Conservation (phyloP, 2,113 vertebrate genomes). For the Damaliscus lunatus region DNA sequence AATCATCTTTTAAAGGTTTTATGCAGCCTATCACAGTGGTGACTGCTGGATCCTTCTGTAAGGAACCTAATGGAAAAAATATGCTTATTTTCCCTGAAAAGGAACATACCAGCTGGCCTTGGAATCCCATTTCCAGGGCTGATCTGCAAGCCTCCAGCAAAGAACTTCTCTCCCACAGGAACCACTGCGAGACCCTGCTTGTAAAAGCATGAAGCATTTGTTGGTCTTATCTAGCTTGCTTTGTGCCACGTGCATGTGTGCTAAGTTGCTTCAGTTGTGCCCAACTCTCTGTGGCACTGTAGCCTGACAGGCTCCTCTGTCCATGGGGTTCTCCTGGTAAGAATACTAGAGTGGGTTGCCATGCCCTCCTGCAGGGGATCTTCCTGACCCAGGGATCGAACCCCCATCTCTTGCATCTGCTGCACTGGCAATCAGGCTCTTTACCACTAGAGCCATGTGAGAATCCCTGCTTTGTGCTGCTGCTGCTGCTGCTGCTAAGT, state of each 20-base stretch:
- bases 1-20: not conserved
- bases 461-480: not conserved
- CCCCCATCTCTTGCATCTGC: not conserved
- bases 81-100: not conserved
- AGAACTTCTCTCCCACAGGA: fast-evolving
- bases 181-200: fast-evolving
- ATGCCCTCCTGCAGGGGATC: not conserved
- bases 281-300: not conserved
- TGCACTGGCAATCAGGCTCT: not conserved
- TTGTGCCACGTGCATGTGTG: not conserved
- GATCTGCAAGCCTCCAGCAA: not conserved
- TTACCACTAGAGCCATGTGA: not conserved
- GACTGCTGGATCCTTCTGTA: not conserved
- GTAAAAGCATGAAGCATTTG: fast-evolving
- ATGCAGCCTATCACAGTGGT: fast-evolving
- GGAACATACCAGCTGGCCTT: fast-evolving
- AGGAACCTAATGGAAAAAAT: not conserved
- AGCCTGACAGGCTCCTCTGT: not conserved
- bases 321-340: not conserved
- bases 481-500: too few species aligned
- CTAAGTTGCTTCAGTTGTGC: not conserved
- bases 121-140: too few species aligned
- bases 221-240: not conserved
- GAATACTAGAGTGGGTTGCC: not conserved
- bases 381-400: not conserved